Percentiles rank a stretch among this genome's conserved stretches.
Conservation (phyloP, 2,888 invertebrate species). For the Spialia ferax region DNA sequence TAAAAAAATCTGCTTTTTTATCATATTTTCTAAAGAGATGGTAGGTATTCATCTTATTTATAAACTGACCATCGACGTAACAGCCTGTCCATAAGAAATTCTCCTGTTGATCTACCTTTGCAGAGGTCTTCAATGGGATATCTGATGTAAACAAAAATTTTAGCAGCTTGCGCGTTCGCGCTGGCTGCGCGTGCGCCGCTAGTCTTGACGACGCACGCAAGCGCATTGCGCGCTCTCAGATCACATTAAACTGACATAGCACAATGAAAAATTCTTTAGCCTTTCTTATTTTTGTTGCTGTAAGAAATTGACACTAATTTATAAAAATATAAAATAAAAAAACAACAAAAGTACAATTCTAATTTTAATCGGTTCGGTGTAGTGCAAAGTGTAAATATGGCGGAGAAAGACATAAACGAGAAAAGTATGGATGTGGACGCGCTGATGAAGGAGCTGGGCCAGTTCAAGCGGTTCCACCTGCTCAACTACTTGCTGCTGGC, state of each 20-base stretch:
- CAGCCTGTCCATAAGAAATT: background rate
- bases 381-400: conserved; percentile 40
- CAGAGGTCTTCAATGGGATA: background rate
- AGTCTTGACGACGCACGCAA: conserved; percentile 21
- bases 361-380: background rate
- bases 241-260: background rate
- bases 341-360: background rate
- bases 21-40: too few species aligned
- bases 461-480: conserved; percentile 69
- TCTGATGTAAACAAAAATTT: conserved; percentile 8
- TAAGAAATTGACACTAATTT: too few species aligned
- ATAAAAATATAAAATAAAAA: too few species aligned
- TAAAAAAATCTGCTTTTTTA: too few species aligned
- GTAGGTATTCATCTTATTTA: too few species aligned
- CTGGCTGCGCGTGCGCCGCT: background rate
- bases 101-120: background rate
- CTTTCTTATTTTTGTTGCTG: too few species aligned
- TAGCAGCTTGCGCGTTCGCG: background rate
- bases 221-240: conserved; percentile 22
- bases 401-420: conserved; percentile 22
- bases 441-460: conserved; percentile 76
- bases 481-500: conserved; percentile 64
- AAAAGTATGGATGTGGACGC: conserved; percentile 65
- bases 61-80: too few species aligned
- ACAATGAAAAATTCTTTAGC: background rate